Evolutionary conservation across 2,113 vertebrate genomes (phyloP).

Genomic region (Montifringilla adamsi): DNA sequence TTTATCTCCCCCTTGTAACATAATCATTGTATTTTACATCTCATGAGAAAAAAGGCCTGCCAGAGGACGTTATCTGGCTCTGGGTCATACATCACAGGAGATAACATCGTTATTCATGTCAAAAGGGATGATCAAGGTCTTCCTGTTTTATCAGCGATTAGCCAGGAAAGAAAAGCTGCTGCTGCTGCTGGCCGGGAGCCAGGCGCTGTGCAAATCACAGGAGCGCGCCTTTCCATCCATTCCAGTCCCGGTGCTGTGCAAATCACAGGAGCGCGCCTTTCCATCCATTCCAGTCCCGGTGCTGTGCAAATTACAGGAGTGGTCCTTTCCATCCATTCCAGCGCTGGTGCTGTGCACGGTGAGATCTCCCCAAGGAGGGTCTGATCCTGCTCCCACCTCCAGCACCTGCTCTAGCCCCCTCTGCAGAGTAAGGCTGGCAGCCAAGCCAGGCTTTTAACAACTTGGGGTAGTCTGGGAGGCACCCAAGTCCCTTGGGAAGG

Average conservation of each 20-base stretch:
- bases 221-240: too few species aligned
- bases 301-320: neutral
- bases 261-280: neutral
- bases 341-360: too few species aligned
- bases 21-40: constrained; percentile 76
- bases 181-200: constrained; percentile 64
- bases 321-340: neutral
- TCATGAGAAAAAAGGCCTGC: constrained; percentile 69
- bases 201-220: neutral
- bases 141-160: constrained; percentile 76
- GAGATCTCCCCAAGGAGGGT: neutral
- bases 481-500: neutral
- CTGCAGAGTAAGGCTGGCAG: fast-evolving
- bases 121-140: constrained; percentile 76
- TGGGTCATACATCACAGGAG: constrained; percentile 74
- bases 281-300: too few species aligned
- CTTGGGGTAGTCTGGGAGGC: neutral
- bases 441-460: neutral
- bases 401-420: fast-evolving
- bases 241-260: neutral
- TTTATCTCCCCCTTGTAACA: constrained; percentile 69
- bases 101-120: constrained; percentile 76
- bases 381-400: neutral
- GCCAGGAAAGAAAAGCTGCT: constrained; percentile 65
- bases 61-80: constrained; percentile 72